Conservation (phyloP, 2,113 vertebrate genomes). For the Chrysochloris asiatica region DNA sequence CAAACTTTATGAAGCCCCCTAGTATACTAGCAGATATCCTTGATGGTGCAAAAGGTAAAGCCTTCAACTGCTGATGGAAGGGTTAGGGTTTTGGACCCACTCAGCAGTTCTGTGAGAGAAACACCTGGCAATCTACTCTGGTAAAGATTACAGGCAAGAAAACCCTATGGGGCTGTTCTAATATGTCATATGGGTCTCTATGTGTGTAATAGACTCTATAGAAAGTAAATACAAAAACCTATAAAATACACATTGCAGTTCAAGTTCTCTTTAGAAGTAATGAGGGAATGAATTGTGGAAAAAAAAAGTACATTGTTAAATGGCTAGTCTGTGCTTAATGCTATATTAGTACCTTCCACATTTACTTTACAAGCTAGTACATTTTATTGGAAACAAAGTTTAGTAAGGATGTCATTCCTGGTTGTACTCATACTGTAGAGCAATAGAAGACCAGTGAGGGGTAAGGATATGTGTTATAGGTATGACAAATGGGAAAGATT, state of each 20-base stretch:
- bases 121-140: background rate
- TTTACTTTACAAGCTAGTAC: constrained; percentile 27
- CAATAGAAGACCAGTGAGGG: background rate
- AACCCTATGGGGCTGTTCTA: background rate
- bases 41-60: too few relatives aligned
- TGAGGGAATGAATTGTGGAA: background rate
- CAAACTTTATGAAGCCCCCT: too few relatives aligned
- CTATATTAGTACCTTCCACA: constrained; percentile 14
- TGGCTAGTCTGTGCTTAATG: too few relatives aligned
- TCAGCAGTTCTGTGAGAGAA: background rate
- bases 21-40: too few relatives aligned
- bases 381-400: constrained; percentile 30
- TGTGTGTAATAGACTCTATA: background rate
- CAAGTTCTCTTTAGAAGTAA: constrained; percentile 9
- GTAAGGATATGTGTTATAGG: background rate
- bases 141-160: background rate
- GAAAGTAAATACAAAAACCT: background rate
- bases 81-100: background rate
- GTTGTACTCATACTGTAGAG: background rate
- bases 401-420: background rate
- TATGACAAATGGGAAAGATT: background rate
- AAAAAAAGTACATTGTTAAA: background rate
- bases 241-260: background rate
- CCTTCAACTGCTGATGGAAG: background rate
- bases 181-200: background rate